Percentiles rank a stretch among this genome's conserved stretches.
Evolutionary conservation across 2,888 invertebrate genomes (phyloP).

Genomic region (Fabriciana adippe): DNA sequence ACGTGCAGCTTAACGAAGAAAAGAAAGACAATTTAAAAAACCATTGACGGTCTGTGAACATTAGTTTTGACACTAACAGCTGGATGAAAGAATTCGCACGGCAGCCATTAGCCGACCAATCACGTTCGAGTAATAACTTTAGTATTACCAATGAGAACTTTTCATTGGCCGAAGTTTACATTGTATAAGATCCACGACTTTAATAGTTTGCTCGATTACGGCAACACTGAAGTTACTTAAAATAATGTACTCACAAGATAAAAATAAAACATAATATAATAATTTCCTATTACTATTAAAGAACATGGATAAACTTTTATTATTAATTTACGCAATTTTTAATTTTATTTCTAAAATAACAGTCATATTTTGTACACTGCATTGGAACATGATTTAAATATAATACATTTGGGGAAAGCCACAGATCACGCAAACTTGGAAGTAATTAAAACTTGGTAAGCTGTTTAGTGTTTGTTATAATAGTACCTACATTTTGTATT

Average conservation of each 20-base stretch:
- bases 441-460: no score
- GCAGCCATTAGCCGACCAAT: conserved; percentile 8
- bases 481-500: no score
- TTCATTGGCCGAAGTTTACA: conserved; percentile 12
- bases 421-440: no score
- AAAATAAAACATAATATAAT: no score
- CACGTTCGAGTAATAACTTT: conserved; percentile 3
- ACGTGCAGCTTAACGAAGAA: conserved; percentile 69
- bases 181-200: neutral
- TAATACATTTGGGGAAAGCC: no score
- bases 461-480: no score
- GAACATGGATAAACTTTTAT: no score
- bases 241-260: no score
- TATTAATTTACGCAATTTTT: neutral
- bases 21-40: conserved; percentile 59
- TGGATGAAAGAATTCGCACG: conserved; percentile 6
- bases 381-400: no score
- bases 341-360: neutral
- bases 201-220: neutral
- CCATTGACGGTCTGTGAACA: conserved; percentile 27
- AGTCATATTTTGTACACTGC: no score
- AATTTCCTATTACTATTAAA: no score
- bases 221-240: no score
- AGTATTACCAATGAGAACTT: neutral
- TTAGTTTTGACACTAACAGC: conserved; percentile 36